A percentile compares a stretch with the other conserved stretches of the same genome.
These are phyloP conservation scores for Chrosomus eos DNA, from an alignment of 2,797 vertebrate genomes.

Conservation along the genomic window DNA sequence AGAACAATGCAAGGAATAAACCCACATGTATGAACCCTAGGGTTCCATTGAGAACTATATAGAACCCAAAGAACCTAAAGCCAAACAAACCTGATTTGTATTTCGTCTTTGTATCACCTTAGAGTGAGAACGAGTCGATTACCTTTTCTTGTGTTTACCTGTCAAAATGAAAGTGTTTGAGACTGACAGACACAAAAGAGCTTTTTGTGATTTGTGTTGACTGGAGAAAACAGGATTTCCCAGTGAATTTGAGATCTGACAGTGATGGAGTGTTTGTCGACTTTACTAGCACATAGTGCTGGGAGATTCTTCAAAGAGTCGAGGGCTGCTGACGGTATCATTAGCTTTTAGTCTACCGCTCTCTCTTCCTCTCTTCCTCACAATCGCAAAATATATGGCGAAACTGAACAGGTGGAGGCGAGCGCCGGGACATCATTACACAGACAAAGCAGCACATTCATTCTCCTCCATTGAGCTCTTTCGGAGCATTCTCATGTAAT, in stretches of 20 bases:
- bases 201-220: conserved; percentile 75
- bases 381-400: not conserved
- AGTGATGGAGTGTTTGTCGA: conserved; percentile 77
- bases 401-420: conserved; percentile 34
- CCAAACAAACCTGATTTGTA: conserved; percentile 5
- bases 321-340: conserved; percentile 73
- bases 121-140: conserved; percentile 63
- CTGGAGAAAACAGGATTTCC: conserved; percentile 73
- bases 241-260: conserved; percentile 76
- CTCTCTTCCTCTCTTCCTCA: conserved; percentile 13
- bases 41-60: not conserved
- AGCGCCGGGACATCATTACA: conserved; percentile 30
- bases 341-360: conserved; percentile 64
- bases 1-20: not conserved
- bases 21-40: not conserved
- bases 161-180: conserved; percentile 71
- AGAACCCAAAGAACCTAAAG: not conserved
- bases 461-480: conserved; percentile 34
- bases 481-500: conserved; percentile 26
- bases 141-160: conserved; percentile 68
- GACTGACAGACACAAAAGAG: conserved; percentile 75
- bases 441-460: conserved; percentile 32
- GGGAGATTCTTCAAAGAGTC: conserved; percentile 72
- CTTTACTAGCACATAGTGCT: conserved; percentile 60
- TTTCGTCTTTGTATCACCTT: conserved; percentile 45